A percentile compares a stretch with the other conserved stretches of the same genome.
Conservation (phyloP, 64 coral and sea anemone genomes). For the Stichodactyla helianthus region DNA sequence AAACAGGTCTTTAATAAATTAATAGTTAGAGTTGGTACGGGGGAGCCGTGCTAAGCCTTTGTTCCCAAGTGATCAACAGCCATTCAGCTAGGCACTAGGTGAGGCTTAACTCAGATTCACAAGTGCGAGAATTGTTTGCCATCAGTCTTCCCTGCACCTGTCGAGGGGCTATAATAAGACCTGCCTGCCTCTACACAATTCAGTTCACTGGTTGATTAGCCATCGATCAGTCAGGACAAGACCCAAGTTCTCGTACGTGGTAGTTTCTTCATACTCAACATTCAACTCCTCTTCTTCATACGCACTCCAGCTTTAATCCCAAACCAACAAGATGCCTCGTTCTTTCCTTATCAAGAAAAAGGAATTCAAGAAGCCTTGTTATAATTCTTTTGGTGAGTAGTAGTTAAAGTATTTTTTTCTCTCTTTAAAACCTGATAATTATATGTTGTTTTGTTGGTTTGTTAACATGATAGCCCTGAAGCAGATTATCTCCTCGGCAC, state of each 20-base stretch:
- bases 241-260: not conserved
- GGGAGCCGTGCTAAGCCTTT: slow-evolving; percentile 22
- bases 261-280: not conserved
- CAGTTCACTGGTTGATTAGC: slow-evolving; percentile 39
- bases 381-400: slow-evolving; percentile 79
- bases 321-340: slow-evolving; percentile 71
- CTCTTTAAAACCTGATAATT: slow-evolving; percentile 8
- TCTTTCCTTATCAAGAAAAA: slow-evolving; percentile 96
- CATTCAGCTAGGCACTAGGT: slow-evolving; percentile 20
- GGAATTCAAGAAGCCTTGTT: slow-evolving; percentile 74
- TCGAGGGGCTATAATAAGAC: slow-evolving; percentile 11
- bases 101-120: not conserved
- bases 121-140: slow-evolving; percentile 16
- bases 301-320: not conserved
- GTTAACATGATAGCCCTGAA: not conserved
- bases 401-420: not conserved
- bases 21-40: slow-evolving; percentile 47
- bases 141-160: slow-evolving; percentile 29
- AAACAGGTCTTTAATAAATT: slow-evolving; percentile 98
- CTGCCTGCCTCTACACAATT: slow-evolving; percentile 12
- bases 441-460: not conserved
- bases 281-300: slow-evolving; percentile 4
- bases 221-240: slow-evolving; percentile 14
- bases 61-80: slow-evolving; percentile 15
- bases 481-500: not conserved